Evolutionary conservation across 2,888 invertebrate genomes (phyloP), one percentile per base, ranked within the genome.

Genomic region (Globia sparganii): DNA sequence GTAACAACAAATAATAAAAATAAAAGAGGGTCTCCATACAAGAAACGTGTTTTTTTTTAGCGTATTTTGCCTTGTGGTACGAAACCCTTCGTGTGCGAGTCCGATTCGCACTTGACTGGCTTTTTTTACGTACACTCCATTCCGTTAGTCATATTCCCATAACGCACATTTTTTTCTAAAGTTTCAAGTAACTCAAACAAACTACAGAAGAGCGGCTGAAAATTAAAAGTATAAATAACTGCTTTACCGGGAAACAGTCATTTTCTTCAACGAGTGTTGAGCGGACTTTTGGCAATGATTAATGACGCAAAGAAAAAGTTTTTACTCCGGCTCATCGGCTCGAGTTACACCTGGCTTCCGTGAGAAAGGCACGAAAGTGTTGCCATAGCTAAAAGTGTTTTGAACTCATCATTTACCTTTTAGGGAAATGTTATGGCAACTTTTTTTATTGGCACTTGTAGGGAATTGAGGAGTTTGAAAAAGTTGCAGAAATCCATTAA

Each of bases 281-380:
- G 72, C 81, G 77, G 87, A 91, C 89, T 91, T 91, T 88, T 85
- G 89, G 90, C 90, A 90, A 92, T 94, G 94, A 94, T 93, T 91
- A 92, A 94, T 94, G 93, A 78, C 77, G 80, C 74, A 43, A 66
- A 85, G 86, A 88, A 88, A 90, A 88, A 88, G 77, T 88, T 89
- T 87, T 81, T 78, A 84, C 84, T 81, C 70, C 72, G 81, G 69
- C 75, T 87, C 86, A 72, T 73, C 76, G 84, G 78, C 78, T 87
- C 85, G 86, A 87, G 88, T 86, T 87, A 84, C 85, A 87, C 86
- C 88, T 86, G 84, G 74, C 86, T 83, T 85, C 82, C 84, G 64
- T 76, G 72, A 37, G 70, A 80, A 76, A 73, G 79, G 70, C 71
- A 83, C 53, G 75, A 69, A 81, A 81, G 78, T 80, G 79, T 81